Base-by-base conservation (phyloP, 1,140 invertebrate genomes). In the Eufriesea mexicana region DNA sequence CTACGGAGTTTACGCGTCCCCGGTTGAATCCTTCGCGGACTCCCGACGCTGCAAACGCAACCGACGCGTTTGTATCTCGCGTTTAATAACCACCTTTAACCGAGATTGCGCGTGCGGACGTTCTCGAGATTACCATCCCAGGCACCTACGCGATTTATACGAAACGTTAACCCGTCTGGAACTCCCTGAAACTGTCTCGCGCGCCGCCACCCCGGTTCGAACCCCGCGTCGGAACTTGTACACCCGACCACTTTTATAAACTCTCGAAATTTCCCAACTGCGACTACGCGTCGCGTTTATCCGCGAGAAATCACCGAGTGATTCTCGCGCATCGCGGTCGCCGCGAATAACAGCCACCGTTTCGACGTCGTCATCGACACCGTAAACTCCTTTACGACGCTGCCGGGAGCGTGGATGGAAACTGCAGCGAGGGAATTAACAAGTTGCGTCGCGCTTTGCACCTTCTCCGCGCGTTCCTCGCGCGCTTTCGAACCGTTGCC, bases 361-460 rank as follows among this genome's bases (percentile, higher is more conserved):
- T 57, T 55, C 9, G n/a, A 14, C 51, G 12, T n/a, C n/a, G n/a
- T n/a, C 10, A 12, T n/a, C 70, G 57, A 55, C 28, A 72, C 20
- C 70, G 70, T 72, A 72, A 72, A 72, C 51, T 57, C 7, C 8
- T n/a, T 72, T 72, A 72, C 70, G 70, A 72, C 7, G 20, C 23
- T 35, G 10, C 20, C 51, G n/a, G 9, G 23, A 42, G 28, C 70
- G 51, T 23, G 20, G 4, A 0, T n/a, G 28, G 10, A 20, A 14
- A 9, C 18, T 54, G 14, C 20, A 55, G 18, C 25, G 14, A 55
- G 45, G 20, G n/a, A 55, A 57, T 57, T 72, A 59, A 59, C 66
- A 35, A 16, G 51, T 59, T 66, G 54, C n/a, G 42, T 16, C 23
- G 9, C 20, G 18, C 8, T 25, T 35, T 16, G 16, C 57, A 28